Evolutionary conservation across 2,888 invertebrate species (phyloP).

Genomic region (Brassicogethes aeneus): DNA sequence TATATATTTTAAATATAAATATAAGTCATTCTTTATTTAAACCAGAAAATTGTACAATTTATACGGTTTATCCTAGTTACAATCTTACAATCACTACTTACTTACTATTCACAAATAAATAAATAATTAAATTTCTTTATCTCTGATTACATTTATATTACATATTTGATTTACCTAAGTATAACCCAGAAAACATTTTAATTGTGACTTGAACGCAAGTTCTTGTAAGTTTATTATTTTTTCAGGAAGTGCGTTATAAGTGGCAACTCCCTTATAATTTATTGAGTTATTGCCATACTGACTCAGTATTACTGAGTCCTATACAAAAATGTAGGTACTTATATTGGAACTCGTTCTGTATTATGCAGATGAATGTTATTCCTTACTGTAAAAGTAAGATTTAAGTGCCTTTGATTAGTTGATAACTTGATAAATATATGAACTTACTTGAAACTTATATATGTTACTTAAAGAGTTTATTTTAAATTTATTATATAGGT

Average conservation of each 20-base stretch:
- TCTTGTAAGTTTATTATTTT: neutral
- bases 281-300: neutral
- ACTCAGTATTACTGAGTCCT: neutral
- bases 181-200: too few species aligned
- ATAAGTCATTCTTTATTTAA: too few species aligned
- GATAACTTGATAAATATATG: neutral
- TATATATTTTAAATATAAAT: too few species aligned
- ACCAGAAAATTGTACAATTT: too few species aligned
- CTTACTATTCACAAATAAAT: too few species aligned
- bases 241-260: neutral
- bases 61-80: too few species aligned
- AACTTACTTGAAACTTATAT: neutral
- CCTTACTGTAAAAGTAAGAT: too few species aligned
- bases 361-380: neutral
- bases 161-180: slow-evolving; percentile 1
- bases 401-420: neutral
- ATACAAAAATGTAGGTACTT: neutral
- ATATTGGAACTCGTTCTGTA: neutral
- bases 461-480: neutral
- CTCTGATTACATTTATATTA: too few species aligned
- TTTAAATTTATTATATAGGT: slow-evolving; percentile 1
- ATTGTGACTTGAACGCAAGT: too few species aligned
- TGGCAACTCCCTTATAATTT: neutral
- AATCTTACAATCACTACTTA: too few species aligned
- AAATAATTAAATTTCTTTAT: too few species aligned